Evolutionary conservation across 2,888 invertebrate genomes (phyloP).

Genomic region (Halocaridina rubra): DNA sequence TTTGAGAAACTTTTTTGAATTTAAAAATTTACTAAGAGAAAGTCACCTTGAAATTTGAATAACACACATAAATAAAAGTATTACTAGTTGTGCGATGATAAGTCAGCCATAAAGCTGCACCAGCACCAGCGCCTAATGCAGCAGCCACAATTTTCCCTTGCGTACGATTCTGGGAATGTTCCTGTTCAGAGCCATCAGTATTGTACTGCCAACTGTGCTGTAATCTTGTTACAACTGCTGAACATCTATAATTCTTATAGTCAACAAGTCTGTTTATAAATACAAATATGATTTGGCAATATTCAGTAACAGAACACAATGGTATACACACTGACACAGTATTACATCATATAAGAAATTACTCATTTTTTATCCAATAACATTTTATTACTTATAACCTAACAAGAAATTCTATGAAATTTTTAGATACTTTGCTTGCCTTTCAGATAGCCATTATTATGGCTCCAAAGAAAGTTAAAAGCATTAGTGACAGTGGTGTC

Average conservation of each 20-base stretch:
- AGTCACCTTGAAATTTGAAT: not conserved
- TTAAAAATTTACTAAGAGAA: not conserved
- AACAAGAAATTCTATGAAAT: too few species aligned
- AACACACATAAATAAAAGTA: too few species aligned
- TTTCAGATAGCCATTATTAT: too few species aligned
- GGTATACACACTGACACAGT: too few species aligned
- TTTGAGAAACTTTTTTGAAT: not conserved
- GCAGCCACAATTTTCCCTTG: not conserved
- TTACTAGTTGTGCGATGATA: constrained; percentile 23
- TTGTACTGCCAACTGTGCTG: not conserved
- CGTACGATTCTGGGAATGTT: not conserved
- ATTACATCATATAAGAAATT: too few species aligned
- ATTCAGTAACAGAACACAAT: too few species aligned
- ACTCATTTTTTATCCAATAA: too few species aligned
- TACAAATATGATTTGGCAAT: too few species aligned
- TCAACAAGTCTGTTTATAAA: not conserved
- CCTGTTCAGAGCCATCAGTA: not conserved
- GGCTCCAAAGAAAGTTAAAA: too few species aligned
- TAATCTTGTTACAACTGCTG: not conserved
- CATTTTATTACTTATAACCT: too few species aligned
- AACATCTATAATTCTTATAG: not conserved
- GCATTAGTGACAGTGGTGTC: too few species aligned
- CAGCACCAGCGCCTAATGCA: constrained; percentile 25
- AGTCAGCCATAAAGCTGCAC: constrained; percentile 28
- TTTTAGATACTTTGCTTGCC: too few species aligned